Evolutionary conservation across 2,113 vertebrate species (phyloP), one percentile per base, ranked within the genome.

Genomic region (Neotragus pygmaeus): DNA sequence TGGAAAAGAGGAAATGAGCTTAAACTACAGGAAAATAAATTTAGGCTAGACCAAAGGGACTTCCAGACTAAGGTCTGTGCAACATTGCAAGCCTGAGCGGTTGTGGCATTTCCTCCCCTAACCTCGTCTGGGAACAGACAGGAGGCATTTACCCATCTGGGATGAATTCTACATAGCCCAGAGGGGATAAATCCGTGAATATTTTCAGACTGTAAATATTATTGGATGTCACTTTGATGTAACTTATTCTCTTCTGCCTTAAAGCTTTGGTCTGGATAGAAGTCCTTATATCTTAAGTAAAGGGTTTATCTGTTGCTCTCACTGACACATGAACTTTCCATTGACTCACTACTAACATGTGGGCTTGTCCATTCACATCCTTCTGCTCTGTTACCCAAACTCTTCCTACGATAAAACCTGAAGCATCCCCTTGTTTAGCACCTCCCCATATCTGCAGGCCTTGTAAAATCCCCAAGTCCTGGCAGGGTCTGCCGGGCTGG

Each of bases 11-110:
- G 77, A 97, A 96, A 92, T 88, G 55, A 91, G 30, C 36, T 95
- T 85, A 94, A 96, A 94, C 47, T 94, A 16, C 30, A 92, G 21
- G 39, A 88, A 97, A 92, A 87, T 88, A 92, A 90, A 96, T 86
- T 92, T 91, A 95, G 23, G 16, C 89, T 85, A 94, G n/a, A 64
- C 75, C 47, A 90, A 85, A 95, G 51, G 55, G 84, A 92, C 43
- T 77, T 83, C 19, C 77, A 90, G n/a, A 57, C 53, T 62, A n/a
- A 94, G 58, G n/a, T 28, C 45, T 91, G 47, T 17, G 27, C 30
- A n/a, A 77, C 27, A 36, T 6, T 47, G n/a, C 49, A 92, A 73
- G 62, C 21, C 64, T 0, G 0, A 19, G 11, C 9, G 28, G 33
- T 55, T 84, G 47, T 51, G 94, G 43, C 70, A 95, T 93, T 90